A percentile compares a stretch with the other conserved stretches of the same genome.
Conservation (phyloP, 2,888 invertebrate species). For the Antitype chi region DNA sequence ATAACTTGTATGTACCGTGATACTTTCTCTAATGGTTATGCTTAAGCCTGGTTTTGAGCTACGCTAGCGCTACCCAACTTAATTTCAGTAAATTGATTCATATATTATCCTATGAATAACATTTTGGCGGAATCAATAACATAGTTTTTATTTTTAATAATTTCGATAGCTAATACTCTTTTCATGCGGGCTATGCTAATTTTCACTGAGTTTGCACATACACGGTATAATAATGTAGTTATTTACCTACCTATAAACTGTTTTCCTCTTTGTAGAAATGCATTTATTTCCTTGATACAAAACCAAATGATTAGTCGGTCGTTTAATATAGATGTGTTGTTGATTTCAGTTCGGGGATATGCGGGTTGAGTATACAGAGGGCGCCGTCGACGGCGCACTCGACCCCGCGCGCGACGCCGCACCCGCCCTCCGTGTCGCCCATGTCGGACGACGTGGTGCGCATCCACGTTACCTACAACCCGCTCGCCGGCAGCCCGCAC, state of each 20-base stretch:
- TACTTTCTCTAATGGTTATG: conserved; percentile 34
- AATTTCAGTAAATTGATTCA: conserved; percentile 13
- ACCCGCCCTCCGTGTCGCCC: conserved; percentile 92
- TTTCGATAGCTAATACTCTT: conserved; percentile 20
- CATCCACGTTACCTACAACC: conserved; percentile 94
- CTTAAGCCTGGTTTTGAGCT: conserved; percentile 43
- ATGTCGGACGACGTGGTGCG: conserved; percentile 92
- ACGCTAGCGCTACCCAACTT: conserved; percentile 31
- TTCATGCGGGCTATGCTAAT: conserved; percentile 45
- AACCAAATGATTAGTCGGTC: conserved; percentile 4
- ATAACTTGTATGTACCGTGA: conserved; percentile 45
- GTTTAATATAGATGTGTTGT: conserved; percentile 10
- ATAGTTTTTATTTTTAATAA: conserved; percentile 13
- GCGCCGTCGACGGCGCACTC: conserved; percentile 90
- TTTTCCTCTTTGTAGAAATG: conserved; percentile 48
- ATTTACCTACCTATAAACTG: conserved; percentile 19
- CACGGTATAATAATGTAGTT: conserved; percentile 41
- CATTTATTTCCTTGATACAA: conserved; percentile 28
- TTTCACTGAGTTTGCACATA: conserved; percentile 54
- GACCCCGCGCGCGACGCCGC: conserved; percentile 92
- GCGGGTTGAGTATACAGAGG: conserved; percentile 89
- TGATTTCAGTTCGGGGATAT: conserved; percentile 86
- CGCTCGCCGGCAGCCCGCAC: conserved; percentile 89
- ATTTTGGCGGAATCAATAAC: conserved; percentile 17
- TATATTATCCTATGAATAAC: background rate